Base-by-base conservation (phyloP, 2,888 invertebrate genomes). In the Choreutis nemorana region DNA sequence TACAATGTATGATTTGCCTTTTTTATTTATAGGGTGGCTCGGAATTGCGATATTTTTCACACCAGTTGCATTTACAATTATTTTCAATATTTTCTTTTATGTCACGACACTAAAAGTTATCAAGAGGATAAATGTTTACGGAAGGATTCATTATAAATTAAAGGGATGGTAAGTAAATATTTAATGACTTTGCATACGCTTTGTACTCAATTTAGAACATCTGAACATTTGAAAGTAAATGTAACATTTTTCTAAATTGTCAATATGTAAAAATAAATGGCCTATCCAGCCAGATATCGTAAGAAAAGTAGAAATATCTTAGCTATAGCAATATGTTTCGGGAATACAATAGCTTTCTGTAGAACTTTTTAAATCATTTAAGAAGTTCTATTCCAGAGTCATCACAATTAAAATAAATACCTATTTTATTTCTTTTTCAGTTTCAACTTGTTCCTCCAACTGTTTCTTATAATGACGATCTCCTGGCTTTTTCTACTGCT, bases 21-120 rank as follows among this genome's bases (percentile, higher is more conserved):
- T 8, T 14, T 24, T 24, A 11, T 26, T 73, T 80, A 34, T 62
- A 87, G 89, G 91, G 23, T 88, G 90, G 82, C 78, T 93, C 32
- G 92, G 89, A 14, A 86, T 91, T 36, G 88, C 90, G 23, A 87
- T 93, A 51, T 87, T 93, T 56, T 92, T 91, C 57, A 89, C 89
- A 4, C 90, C 91, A 8, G 84, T 92, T 10, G 90, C 89, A 0
- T 90, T 90, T 48, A 90, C 89, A 3, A 84, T 92, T 39, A 59
- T 91, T 33, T 82, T 90, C 38, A 87, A 92, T 55, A 71, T 91
- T 34, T 91, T 89, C 57, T 91, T 92, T 53, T 89, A 90, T 50
- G 81, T 87, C 6, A 89, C 91, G 10, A 93, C 92, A 12, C 72
- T 88, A 14, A 87, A 88, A 59, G 84, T 89, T 14, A 89, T 93